Evolutionary conservation across 2,113 vertebrate genomes (phyloP).

Genomic region (Otocyon megalotis): DNA sequence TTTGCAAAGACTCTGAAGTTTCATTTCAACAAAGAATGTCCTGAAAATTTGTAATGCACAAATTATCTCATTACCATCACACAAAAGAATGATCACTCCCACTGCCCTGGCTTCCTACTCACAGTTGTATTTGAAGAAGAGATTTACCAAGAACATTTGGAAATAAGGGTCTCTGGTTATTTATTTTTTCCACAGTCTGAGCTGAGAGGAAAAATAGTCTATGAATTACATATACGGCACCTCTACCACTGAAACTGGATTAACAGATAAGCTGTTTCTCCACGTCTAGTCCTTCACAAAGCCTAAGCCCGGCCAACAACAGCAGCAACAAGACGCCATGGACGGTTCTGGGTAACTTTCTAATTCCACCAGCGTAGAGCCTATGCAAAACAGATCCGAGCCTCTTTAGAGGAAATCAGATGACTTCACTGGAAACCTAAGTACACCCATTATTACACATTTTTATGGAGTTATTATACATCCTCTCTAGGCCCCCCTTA

Average conservation of each 20-base stretch:
- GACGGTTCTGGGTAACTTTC: neutral
- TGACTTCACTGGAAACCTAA: neutral
- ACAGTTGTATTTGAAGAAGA: conserved; percentile 5
- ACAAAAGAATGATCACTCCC: conserved; percentile 36
- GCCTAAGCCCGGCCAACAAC: neutral
- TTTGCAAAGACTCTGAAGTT: conserved; percentile 57
- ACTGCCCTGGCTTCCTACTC: conserved; percentile 42
- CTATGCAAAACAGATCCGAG: conserved; percentile 2
- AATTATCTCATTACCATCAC: conserved; percentile 37
- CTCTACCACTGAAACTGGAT: neutral
- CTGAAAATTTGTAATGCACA: conserved; percentile 65
- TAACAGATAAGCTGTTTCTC: neutral
- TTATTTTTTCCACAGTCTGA: neutral
- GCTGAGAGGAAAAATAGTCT: neutral
- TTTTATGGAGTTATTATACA: neutral
- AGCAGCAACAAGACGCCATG: neutral
- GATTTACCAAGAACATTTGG: conserved; percentile 8
- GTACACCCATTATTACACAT: neutral
- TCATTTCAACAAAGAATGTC: conserved; percentile 74
- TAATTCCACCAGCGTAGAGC: neutral
- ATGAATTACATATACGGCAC: neutral
- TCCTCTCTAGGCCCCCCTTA: neutral
- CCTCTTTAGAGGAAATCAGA: neutral
- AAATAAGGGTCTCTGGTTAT: neutral
- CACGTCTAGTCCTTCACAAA: neutral